Evolutionary conservation across 2,113 vertebrate genomes (phyloP).

Genomic region (Podiceps cristatus): DNA sequence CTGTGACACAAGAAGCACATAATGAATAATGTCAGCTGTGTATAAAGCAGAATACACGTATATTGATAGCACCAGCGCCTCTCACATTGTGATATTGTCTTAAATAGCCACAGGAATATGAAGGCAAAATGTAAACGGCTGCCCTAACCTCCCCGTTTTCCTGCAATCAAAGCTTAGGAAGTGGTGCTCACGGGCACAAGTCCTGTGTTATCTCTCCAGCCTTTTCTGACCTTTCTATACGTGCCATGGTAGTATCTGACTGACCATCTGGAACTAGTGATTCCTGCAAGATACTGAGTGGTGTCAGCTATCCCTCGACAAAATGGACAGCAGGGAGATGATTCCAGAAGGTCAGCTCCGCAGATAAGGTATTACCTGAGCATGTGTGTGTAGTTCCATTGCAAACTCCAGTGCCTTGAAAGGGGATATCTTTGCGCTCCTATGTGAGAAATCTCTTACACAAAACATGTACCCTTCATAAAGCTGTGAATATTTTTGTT

Average conservation of each 20-base stretch:
- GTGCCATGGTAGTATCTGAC: background rate
- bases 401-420: background rate
- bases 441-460: background rate
- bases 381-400: background rate
- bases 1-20: background rate
- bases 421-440: background rate
- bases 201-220: background rate
- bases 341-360: background rate
- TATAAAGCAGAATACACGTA: background rate
- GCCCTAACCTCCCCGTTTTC: background rate
- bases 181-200: background rate
- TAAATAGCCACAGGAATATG: background rate
- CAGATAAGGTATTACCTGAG: background rate
- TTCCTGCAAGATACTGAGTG: background rate
- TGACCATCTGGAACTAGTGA: background rate
- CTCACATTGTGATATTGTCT: background rate
- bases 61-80: rapidly evolving
- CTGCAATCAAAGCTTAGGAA: background rate
- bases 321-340: background rate
- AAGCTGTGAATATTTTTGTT: background rate
- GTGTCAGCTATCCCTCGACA: background rate
- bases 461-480: background rate
- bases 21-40: background rate
- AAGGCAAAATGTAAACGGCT: background rate
- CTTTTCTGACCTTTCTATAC: background rate